phyloP scores from a whole-genome alignment of 1,140 invertebrate genomes.

The Spodoptera litura region DNA sequence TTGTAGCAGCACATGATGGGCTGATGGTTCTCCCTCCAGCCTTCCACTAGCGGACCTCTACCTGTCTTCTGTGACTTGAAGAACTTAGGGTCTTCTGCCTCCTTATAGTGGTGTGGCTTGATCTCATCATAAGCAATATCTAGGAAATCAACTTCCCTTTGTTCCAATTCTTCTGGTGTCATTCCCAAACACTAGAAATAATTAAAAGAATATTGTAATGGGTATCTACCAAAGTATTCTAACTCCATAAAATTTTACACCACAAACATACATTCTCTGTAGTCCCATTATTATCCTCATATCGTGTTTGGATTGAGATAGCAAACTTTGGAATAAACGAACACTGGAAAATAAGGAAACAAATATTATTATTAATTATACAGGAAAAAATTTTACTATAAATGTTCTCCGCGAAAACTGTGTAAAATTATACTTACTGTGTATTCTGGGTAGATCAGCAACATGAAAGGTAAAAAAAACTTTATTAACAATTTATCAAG shows the following conservation, averaged over 20 bases:
- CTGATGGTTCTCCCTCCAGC: slow-evolving; percentile 91
- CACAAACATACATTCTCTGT: slow-evolving; percentile 93
- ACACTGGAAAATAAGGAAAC: slow-evolving; percentile 89
- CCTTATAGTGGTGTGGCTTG: slow-evolving; percentile 94
- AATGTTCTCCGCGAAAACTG: no score
- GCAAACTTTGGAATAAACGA: slow-evolving; percentile 96
- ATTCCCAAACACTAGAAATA: slow-evolving; percentile 91
- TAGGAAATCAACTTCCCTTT: slow-evolving; percentile 92
- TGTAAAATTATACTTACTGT: slow-evolving; percentile 68
- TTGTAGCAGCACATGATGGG: slow-evolving; percentile 98
- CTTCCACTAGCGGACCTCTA: slow-evolving; percentile 92
- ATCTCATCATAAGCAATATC: slow-evolving; percentile 97
- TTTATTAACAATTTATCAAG: neutral
- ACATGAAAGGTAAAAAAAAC: slow-evolving; percentile 34
- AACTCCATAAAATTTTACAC: slow-evolving; percentile 8
- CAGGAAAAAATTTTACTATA: slow-evolving; percentile 3
- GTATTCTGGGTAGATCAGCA: slow-evolving; percentile 64
- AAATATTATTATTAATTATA: slow-evolving; percentile 1
- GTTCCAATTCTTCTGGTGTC: slow-evolving; percentile 90
- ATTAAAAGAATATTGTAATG: slow-evolving; percentile 12
- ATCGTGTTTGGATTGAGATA: slow-evolving; percentile 95
- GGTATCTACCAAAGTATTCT: no score
- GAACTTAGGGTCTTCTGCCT: slow-evolving; percentile 93
- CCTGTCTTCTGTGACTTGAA: slow-evolving; percentile 94
- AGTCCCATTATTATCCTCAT: slow-evolving; percentile 95